These are phyloP conservation scores for Enchytraeus crypticus DNA, from an alignment of 2,888 invertebrate species.

Conservation along the genomic window DNA sequence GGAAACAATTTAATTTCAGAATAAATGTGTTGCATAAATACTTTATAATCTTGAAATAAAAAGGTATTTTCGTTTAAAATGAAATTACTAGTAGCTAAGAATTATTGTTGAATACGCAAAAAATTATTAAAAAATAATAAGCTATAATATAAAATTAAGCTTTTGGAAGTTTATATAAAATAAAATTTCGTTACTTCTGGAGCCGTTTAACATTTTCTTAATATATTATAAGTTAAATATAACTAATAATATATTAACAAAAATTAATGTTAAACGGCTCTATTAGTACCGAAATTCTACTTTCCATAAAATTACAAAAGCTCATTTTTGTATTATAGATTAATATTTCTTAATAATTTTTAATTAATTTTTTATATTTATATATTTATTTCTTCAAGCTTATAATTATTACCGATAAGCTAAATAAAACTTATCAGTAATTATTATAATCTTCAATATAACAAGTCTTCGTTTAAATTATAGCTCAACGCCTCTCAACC, in stretches of 20 bases:
- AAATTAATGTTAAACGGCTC: not conserved
- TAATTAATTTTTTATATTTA: not conserved
- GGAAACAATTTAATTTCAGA: too few species aligned
- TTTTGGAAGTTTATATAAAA: too few species aligned
- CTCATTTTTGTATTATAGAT: not conserved
- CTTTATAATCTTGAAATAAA: too few species aligned
- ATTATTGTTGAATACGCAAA: too few species aligned
- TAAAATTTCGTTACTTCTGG: too few species aligned
- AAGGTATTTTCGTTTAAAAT: too few species aligned
- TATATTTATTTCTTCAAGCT: not conserved
- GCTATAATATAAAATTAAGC: too few species aligned
- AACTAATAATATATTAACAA: not conserved
- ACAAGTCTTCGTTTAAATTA: not conserved
- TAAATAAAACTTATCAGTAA: not conserved
- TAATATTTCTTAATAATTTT: not conserved
- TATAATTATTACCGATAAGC: not conserved
- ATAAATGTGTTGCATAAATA: too few species aligned
- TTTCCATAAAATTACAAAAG: not conserved
- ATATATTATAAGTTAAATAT: not conserved
- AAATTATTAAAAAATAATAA: too few species aligned
- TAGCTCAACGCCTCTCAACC: too few species aligned
- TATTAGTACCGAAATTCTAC: not conserved
- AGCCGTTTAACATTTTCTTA: not conserved
- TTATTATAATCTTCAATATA: not conserved
- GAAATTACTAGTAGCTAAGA: too few species aligned